These are phyloP conservation scores for Leptopterna dolabrata DNA, from an alignment of 2,888 invertebrate genomes.

Conservation along the genomic window DNA sequence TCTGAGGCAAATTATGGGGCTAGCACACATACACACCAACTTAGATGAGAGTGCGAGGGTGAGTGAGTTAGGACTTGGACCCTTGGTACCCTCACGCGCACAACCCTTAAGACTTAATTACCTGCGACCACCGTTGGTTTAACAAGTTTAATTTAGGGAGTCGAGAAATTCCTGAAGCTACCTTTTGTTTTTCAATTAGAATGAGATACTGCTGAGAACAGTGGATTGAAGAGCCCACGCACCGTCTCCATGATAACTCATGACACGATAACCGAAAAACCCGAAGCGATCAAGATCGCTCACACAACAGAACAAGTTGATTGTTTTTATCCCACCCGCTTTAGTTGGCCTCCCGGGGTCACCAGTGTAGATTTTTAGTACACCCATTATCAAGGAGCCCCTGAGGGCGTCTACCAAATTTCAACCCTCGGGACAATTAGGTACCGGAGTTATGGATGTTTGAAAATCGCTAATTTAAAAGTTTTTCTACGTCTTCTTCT, in stretches of 20 bases:
- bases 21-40: not conserved
- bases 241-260: not conserved
- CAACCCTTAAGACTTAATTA: conserved; percentile 3
- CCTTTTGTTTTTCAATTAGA: not conserved
- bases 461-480: no score
- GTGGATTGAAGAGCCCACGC: not conserved
- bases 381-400: no score
- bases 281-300: no score
- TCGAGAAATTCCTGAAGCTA: not conserved
- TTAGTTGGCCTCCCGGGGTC: no score
- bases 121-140: not conserved
- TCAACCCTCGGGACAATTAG: no score
- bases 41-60: not conserved
- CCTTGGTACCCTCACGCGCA: not conserved
- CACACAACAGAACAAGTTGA: no score
- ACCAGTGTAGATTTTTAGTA: no score
- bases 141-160: not conserved
- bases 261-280: no score
- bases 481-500: no score
- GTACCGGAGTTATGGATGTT: no score
- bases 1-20: not conserved
- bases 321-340: no score
- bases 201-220: not conserved
- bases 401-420: no score
- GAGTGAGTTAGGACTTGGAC: not conserved